Conservation (phyloP, 2,113 vertebrate species). For the Leucopternis melanops region DNA sequence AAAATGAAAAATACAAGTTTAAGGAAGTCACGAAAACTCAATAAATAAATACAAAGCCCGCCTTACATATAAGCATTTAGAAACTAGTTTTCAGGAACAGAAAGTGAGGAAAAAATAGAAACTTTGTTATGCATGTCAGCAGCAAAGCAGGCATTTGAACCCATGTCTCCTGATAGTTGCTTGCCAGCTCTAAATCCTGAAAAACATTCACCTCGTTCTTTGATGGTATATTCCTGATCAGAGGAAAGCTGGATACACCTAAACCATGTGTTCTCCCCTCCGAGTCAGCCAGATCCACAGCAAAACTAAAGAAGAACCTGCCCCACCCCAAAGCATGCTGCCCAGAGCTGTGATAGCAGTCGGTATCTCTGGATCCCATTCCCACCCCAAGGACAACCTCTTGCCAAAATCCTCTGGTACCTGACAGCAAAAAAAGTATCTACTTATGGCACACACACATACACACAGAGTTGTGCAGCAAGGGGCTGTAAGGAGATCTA, state of each 20-base stretch:
- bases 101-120: background rate
- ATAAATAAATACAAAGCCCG: background rate
- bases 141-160: background rate
- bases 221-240: rapidly evolving
- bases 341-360: background rate
- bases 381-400: background rate
- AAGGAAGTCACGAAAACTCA: background rate
- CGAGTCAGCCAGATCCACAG: background rate
- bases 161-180: background rate
- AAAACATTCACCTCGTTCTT: background rate
- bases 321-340: rapidly evolving
- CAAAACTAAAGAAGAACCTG: background rate
- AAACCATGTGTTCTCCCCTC: rapidly evolving
- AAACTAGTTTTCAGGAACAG: background rate
- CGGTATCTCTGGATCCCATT: background rate
- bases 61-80: background rate
- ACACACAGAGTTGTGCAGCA: background rate
- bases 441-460: background rate
- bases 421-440: background rate
- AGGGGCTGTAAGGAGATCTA: background rate
- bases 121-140: background rate
- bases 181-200: background rate
- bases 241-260: background rate
- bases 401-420: background rate
- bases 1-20: background rate